Conservation (phyloP, 37 sponge, comb jelly and placozoan genomes). For the Hormiphora californensis region DNA sequence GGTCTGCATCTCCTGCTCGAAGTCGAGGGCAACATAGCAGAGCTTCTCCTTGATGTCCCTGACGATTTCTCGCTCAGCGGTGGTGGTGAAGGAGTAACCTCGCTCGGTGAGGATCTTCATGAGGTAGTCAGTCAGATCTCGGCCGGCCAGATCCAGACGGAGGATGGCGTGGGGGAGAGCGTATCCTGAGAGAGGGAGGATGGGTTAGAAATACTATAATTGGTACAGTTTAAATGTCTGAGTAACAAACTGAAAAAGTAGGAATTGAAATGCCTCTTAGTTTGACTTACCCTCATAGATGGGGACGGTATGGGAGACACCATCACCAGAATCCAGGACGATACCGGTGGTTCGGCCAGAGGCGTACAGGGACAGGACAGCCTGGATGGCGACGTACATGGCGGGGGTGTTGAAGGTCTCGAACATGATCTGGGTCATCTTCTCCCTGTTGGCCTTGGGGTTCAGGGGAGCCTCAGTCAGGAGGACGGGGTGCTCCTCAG, state of each 20-base stretch:
- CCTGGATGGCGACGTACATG: conserved; percentile 99
- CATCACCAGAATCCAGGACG: conserved; percentile 99
- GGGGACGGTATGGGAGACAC: conserved; percentile 98
- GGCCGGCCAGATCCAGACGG: conserved; percentile 67
- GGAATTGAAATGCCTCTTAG: no score
- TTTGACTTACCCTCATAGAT: conserved; percentile 89
- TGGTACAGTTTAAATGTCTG: neutral
- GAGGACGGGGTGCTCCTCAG: conserved; percentile 98
- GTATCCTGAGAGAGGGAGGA: conserved; percentile 34
- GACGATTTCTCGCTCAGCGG: conserved; percentile 69
- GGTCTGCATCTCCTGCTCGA: conserved; percentile 57
- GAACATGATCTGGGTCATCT: conserved; percentile 99
- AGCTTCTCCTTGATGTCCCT: conserved; percentile 69
- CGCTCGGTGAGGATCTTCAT: conserved; percentile 69
- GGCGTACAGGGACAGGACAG: conserved; percentile 97
- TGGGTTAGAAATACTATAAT: no score
- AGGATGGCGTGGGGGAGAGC: conserved; percentile 68
- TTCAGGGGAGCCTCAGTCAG: conserved; percentile 99
- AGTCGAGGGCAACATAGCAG: conserved; percentile 62
- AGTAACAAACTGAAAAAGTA: no score
- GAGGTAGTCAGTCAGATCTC: conserved; percentile 66
- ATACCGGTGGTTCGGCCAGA: conserved; percentile 99
- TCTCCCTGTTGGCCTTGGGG: conserved; percentile 99
- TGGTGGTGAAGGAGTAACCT: conserved; percentile 70
- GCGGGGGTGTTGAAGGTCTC: conserved; percentile 99